Conservation (phyloP, 2,888 invertebrate genomes). For the Eledona agricola region DNA sequence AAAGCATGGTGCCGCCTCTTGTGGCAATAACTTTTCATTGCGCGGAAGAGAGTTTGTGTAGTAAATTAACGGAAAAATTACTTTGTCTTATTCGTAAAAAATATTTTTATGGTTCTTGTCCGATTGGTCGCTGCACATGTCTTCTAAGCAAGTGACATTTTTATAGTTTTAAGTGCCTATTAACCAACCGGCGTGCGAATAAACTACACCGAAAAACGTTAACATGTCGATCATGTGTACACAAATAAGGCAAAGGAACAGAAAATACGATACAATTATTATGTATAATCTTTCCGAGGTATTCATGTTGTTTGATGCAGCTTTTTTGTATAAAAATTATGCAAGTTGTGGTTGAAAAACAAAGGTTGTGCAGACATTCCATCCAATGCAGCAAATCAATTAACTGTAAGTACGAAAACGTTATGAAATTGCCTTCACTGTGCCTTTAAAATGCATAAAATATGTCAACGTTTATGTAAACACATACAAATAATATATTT, state of each 20-base stretch:
- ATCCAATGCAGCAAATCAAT: no score
- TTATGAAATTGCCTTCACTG: no score
- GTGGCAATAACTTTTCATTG: constrained; percentile 10
- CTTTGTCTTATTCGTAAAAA: background rate
- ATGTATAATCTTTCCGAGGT: no score
- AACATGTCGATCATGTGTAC: constrained; percentile 7
- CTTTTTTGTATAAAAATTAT: no score
- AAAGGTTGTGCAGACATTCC: constrained; percentile 29
- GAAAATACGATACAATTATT: no score
- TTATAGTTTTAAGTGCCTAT: constrained; percentile 6
- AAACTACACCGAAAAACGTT: constrained; percentile 12
- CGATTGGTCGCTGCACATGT: no score
- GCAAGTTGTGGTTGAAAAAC: background rate
- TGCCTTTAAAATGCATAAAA: no score
- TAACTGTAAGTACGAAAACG: no score
- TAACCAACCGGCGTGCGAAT: constrained; percentile 1
- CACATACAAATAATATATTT: no score
- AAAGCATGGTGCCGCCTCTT: background rate
- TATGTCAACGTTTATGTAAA: no score
- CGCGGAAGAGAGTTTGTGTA: background rate
- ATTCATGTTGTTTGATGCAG: no score
- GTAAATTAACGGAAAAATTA: background rate
- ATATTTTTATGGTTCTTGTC: no score
- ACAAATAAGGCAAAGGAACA: constrained; percentile 16
- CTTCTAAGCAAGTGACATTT: constrained; percentile 3